Evolutionary conservation across 23 tunicate genomes (phyloP), one percentile per base, ranked within the genome.

Genomic region (Phallusia fumigata): DNA sequence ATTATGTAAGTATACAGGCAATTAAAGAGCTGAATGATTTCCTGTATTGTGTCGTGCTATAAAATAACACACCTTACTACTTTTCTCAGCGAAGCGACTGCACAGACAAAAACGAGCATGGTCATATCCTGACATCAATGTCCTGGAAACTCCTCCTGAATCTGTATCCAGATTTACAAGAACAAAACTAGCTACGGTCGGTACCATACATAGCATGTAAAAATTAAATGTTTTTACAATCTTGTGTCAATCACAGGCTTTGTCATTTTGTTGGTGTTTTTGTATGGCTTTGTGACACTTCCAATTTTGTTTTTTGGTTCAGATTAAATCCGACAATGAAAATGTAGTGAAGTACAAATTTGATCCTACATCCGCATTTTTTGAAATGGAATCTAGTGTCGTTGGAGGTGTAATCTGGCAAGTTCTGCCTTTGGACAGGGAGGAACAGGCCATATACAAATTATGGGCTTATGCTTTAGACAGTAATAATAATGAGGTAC

Each of bases 401-500:
- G 5, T 10, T 40, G 47, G 5, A 3, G 69, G 69, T 21, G 28
- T 1, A 21, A 79, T 91, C 2, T 50, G 47, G 34, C 88, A 82
- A 64, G 15, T 16, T 0, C 52, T 65, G 52, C 83, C 91, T 18
- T 34, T 91, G 18, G 96, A 91, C 76, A 44, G 91, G 34, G 96
- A 91, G 50, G 32, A 50, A 18, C 15, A 35, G 21, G 19, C 73
- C 10, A 32, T 73, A 44, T 87, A 52, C 36, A 79, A 19, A 10
- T 0, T 91, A 5, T 30, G 32, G 24, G 82, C 82, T 5, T 16
- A 51, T n/a, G 90, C 96, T 36, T 53, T 53, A 18, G 88, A 86
- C 73, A 64, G 64, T 11, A 47, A 0, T 47, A 79, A 74, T 0
- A 65, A 81, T 0, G 30, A 11, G 53, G 90, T 87, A 22, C 31